These are phyloP conservation scores for Enhydra lutris DNA, from an alignment of 2,113 vertebrate genomes.

Conservation along the genomic window DNA sequence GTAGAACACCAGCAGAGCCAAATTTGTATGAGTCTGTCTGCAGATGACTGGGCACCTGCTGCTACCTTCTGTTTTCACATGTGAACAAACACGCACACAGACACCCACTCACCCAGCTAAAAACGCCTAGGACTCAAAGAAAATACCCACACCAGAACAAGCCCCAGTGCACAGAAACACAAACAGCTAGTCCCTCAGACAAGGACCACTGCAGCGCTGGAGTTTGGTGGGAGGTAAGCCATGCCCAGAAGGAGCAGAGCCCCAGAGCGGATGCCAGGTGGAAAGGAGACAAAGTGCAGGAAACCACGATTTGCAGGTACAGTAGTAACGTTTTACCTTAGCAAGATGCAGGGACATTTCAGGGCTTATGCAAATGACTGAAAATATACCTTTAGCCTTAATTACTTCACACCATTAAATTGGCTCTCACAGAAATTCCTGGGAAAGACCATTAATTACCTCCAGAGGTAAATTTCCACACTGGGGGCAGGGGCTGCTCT, in stretches of 20 bases:
- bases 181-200: neutral
- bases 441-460: neutral
- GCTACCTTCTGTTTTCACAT: neutral
- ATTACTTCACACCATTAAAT: neutral
- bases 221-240: too few species aligned
- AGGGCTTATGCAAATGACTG: neutral
- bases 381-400: neutral
- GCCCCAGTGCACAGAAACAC: neutral
- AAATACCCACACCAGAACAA: neutral
- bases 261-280: rapidly evolving
- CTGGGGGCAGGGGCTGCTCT: neutral
- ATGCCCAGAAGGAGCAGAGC: too few species aligned
- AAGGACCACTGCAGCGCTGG: rapidly evolving
- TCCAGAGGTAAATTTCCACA: neutral
- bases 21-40: neutral
- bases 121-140: neutral
- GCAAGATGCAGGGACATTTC: neutral
- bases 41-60: neutral
- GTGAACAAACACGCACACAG: neutral
- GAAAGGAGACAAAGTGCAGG: neutral
- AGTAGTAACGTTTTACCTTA: neutral
- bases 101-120: neutral
- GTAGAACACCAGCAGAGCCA: neutral
- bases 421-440: neutral
- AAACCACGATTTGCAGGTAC: neutral